Conservation (phyloP, 2,888 invertebrate genomes). For the Cantharis nigra region DNA sequence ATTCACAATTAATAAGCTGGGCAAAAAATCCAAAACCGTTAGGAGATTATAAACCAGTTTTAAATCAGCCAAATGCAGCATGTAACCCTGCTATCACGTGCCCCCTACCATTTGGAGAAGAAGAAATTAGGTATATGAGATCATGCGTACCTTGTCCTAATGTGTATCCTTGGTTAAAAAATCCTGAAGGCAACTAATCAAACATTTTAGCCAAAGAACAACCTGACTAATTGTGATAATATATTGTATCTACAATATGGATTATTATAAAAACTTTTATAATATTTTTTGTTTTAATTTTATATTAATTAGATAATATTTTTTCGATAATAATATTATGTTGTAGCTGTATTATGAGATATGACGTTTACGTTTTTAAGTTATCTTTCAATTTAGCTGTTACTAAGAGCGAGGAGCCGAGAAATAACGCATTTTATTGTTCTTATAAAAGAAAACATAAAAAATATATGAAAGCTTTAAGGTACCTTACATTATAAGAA, state of each 20-base stretch:
- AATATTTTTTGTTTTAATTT: background rate
- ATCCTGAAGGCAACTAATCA: conserved; percentile 48
- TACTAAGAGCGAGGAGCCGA: background rate
- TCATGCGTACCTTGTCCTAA: conserved; percentile 54
- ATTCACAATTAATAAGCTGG: conserved; percentile 54
- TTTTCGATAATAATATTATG: too few species aligned
- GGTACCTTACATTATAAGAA: conserved; percentile 42
- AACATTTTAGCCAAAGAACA: background rate
- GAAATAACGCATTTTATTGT: background rate
- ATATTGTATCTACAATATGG: background rate
- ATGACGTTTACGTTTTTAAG: background rate
- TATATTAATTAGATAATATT: background rate
- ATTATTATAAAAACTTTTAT: too few species aligned
- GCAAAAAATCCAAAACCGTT: conserved; percentile 52
- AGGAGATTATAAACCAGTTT: conserved; percentile 33
- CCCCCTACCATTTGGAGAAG: conserved; percentile 8
- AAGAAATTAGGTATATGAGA: conserved; percentile 50
- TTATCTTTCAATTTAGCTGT: background rate
- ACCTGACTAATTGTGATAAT: background rate
- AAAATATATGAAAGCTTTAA: background rate
- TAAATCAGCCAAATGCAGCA: conserved; percentile 19
- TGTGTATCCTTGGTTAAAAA: conserved; percentile 56
- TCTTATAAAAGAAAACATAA: background rate
- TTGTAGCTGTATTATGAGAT: background rate
- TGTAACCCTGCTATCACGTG: conserved; percentile 41